phyloP scores from a whole-genome alignment of 2,113 vertebrate species.

The Campylomormyrus numenius region DNA sequence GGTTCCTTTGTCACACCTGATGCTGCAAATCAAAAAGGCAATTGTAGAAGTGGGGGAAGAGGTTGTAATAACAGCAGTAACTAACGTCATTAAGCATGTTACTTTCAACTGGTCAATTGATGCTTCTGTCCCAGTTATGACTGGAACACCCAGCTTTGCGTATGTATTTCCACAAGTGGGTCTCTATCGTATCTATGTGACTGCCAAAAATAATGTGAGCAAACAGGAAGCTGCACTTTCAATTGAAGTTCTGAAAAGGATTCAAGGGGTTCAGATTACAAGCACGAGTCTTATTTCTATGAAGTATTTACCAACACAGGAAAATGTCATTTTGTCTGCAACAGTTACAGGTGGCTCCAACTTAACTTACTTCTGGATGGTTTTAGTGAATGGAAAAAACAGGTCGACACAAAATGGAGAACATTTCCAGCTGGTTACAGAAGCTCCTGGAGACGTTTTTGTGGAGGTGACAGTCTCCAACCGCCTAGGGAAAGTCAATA shows the following conservation, averaged over 20 bases:
- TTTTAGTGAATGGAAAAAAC: conserved; percentile 27
- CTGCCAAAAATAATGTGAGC: conserved; percentile 50
- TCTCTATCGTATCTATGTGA: conserved; percentile 46
- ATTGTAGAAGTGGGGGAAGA: conserved; percentile 47
- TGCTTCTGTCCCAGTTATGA: conserved; percentile 23
- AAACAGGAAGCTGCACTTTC: conserved; percentile 38
- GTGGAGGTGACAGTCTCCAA: conserved; percentile 55
- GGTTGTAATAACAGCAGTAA: conserved; percentile 42
- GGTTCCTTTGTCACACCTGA: conserved; percentile 44
- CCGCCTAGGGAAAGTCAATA: conserved; percentile 41
- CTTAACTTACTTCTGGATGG: conserved; percentile 56
- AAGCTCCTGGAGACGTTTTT: conserved; percentile 42
- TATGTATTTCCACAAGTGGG: conserved; percentile 53
- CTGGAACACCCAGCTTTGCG: conserved; percentile 40
- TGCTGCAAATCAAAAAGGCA: conserved; percentile 37
- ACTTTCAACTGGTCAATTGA: conserved; percentile 57
- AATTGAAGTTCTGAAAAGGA: conserved; percentile 55
- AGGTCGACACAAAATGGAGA: conserved; percentile 28
- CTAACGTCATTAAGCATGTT: conserved; percentile 40
- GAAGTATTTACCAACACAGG: conserved; percentile 49
- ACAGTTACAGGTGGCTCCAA: conserved; percentile 54
- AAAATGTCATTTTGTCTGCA: conserved; percentile 43
- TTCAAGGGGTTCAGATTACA: conserved; percentile 49
- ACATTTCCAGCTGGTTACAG: conserved; percentile 38
- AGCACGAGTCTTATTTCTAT: conserved; percentile 36